Percentiles rank a stretch among this genome's conserved stretches.
These are phyloP conservation scores for Sinocyclocheilus maitianheensis DNA, from an alignment of 2,113 vertebrate genomes.

Conservation along the genomic window DNA sequence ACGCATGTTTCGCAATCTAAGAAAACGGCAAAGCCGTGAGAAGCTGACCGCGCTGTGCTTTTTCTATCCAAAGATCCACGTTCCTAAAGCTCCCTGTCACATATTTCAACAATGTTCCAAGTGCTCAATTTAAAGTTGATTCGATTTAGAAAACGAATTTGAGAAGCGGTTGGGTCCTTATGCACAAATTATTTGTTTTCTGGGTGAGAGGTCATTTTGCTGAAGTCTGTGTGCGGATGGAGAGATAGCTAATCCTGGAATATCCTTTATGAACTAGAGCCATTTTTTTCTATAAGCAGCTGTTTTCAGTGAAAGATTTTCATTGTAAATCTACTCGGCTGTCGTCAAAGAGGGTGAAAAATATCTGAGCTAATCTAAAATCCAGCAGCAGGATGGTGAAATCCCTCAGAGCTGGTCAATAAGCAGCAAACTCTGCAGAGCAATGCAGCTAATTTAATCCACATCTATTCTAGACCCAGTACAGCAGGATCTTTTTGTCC, in stretches of 20 bases:
- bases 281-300: conserved; percentile 60
- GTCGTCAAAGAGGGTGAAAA: conserved; percentile 33
- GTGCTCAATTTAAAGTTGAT: conserved; percentile 44
- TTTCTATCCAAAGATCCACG: background rate
- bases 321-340: conserved; percentile 49
- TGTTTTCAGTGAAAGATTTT: conserved; percentile 48
- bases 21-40: conserved; percentile 28
- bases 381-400: conserved; percentile 34
- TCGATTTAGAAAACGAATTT: conserved; percentile 53
- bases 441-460: conserved; percentile 8
- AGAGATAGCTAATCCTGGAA: conserved; percentile 14
- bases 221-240: background rate
- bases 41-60: conserved; percentile 2
- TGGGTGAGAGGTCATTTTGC: conserved; percentile 57
- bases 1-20: conserved; percentile 35
- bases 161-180: background rate
- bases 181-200: conserved; percentile 35
- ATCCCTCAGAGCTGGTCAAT: conserved; percentile 34
- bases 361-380: conserved; percentile 51
- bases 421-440: conserved; percentile 26
- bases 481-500: conserved; percentile 26
- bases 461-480: conserved; percentile 2
- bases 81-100: conserved; percentile 3
- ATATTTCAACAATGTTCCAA: conserved; percentile 35
- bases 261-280: conserved; percentile 34